Base-by-base conservation (phyloP, 2,888 invertebrate species). In the Andrena minutula region DNA sequence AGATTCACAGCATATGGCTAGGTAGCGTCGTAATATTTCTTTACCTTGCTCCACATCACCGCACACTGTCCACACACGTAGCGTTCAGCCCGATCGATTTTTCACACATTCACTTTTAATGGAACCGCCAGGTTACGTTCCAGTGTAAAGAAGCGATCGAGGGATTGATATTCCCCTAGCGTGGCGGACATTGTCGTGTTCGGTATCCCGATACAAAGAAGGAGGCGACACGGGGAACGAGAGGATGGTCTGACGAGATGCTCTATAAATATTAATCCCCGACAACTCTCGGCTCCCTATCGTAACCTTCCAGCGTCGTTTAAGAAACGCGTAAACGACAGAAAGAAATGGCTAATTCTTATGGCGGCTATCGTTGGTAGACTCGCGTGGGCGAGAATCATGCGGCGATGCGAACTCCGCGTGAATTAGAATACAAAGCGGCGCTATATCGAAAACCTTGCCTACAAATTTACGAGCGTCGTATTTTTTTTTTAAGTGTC, bases 321-420 rank as follows among this genome's bases (percentile, higher is more conserved):
- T 60, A 32, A 69, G 75, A 65, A 75, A 68, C 76, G 64, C 74
- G 71, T 71, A 65, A 61, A 60, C 72, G 35, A 60, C 80, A 63
- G 75, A 75, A 86, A 84, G 79, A 86, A 86, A 82, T 73, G 83
- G 75, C 72, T 83, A 86, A 86, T 89, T 88, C 65, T 83, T 75
- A 72, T 74, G 69, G 58, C 56, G 74, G 82, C 72, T 77, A 77
- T 71, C 83, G 81, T 86, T 87, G 85, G 84, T 87, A 86, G 83
- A 72, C 74, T 75, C 51, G 56, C 56, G 70, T 26, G 81, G 56
- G 75, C 65, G 77, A 81, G 68, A 63, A 56, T 23, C 10, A 28
- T 26, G 41, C 30, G 53, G 51, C 20, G 32, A 49, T 30, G 23
- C 47, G 66, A 63, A 56, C 61, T 16, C 35, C 49, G 3, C 20